Evolutionary conservation across 2,888 invertebrate species (phyloP), one percentile per base, ranked within the genome.

Genomic region (Thymelicus sylvestris): DNA sequence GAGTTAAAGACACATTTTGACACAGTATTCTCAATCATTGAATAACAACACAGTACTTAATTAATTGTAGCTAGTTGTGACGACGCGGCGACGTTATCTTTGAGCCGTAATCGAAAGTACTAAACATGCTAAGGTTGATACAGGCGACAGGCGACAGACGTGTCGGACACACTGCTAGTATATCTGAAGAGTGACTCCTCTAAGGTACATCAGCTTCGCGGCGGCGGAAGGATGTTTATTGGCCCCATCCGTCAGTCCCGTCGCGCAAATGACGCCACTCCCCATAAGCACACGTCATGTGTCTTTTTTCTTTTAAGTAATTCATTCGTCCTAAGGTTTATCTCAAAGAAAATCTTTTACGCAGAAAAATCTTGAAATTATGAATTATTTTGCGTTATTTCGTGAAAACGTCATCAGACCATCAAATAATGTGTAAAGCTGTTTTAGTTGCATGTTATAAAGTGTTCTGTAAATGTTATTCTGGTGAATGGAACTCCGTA

Each of bases 261-360:
- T n/a, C 50, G 8, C 39, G 64, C 64, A 65, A 65, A 65, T 52
- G 52, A n/a, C 38, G 15, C 39, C 64, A 52, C 64, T 65, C 52
- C n/a, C 39, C 64, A 39, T 65, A 65, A 41, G 39, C 38, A 15
- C 52, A 41, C 39, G 41, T 15, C 44, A 47, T 62, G 44, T 47
- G 62, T 62, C 47, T 62, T 41, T 44, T 62, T 62, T 48, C 31
- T 57, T 57, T 38, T 57, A 57, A 57, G 57, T 57, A 57, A 57
- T 57, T 57, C 38, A 57, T 57, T 57, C 55, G 52, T 15, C 19
- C 57, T 52, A 6, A 52, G n/a, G 15, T 19, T 57, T 57, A 57
- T 57, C 57, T 57, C 31, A 24, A 24, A 55, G 24, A 55, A 24
- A 24, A 24, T 55, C 24, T 55, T 55, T 24, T 2, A 24, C 2